Conservation (phyloP, 2,113 vertebrate genomes). For the Hemichromis elongatus region DNA sequence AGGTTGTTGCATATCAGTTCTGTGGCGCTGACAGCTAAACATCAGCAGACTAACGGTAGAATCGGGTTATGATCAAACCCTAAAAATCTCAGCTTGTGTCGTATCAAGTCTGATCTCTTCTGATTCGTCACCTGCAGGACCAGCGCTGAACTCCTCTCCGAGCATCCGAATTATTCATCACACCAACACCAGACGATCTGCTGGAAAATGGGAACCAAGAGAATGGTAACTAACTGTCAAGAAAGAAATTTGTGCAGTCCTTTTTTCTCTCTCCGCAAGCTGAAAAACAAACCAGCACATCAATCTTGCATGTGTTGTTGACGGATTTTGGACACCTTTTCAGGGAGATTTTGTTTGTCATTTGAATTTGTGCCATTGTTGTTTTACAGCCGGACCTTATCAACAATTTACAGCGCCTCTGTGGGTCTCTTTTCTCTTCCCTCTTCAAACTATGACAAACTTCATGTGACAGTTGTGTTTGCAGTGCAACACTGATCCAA, state of each 20-base stretch:
- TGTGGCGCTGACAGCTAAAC: not conserved
- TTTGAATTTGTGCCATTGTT: constrained; percentile 52
- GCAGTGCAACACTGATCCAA: constrained; percentile 14
- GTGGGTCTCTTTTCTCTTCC: not conserved
- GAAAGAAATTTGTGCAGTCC: not conserved
- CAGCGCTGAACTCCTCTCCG: not conserved
- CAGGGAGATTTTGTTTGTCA: constrained; percentile 14
- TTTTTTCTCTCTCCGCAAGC: not conserved
- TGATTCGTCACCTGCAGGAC: not conserved
- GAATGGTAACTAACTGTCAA: constrained; percentile 23
- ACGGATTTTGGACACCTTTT: constrained; percentile 20
- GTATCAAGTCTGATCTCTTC: not conserved
- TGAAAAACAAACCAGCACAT: constrained; percentile 5
- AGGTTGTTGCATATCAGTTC: constrained; percentile 1
- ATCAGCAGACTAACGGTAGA: not conserved
- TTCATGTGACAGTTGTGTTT: constrained; percentile 32
- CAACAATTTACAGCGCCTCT: constrained; percentile 43
- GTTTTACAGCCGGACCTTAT: constrained; percentile 9
- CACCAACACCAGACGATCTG: not conserved
- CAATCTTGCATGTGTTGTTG: constrained; percentile 31
- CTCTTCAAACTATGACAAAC: constrained; percentile 26
- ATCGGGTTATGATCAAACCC: constrained; percentile 27
- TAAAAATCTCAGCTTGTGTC: not conserved
- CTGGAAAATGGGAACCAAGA: constrained; percentile 1
- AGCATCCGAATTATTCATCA: constrained; percentile 39